These are phyloP conservation scores for Thunnus albacares DNA, from an alignment of 2,797 vertebrate genomes.

Conservation along the genomic window DNA sequence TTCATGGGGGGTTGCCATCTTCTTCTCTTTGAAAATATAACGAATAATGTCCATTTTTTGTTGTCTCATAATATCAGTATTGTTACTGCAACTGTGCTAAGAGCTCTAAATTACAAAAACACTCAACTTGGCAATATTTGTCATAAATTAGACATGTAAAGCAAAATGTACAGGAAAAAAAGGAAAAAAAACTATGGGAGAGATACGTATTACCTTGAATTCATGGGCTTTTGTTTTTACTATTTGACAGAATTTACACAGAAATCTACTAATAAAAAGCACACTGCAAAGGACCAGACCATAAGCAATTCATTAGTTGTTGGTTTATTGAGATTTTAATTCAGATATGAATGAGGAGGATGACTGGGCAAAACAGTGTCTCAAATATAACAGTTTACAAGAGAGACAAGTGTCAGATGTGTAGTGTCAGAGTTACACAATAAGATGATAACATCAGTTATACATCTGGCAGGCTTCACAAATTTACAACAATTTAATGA, in stretches of 20 bases:
- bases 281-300: too few relatives aligned
- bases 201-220: background rate
- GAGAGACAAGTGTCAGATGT: background rate
- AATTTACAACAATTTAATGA: too few relatives aligned
- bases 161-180: background rate
- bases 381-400: background rate
- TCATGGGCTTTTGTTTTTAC: background rate
- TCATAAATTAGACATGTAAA: background rate
- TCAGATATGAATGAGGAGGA: background rate
- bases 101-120: too few relatives aligned
- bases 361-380: background rate
- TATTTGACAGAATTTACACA: background rate
- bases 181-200: background rate
- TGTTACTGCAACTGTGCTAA: background rate
- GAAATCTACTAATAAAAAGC: background rate
- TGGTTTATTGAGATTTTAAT: background rate
- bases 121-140: too few relatives aligned
- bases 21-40: too few relatives aligned
- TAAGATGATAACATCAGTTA: background rate
- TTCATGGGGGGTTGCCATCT: background rate
- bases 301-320: background rate
- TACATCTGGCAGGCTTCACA: too few relatives aligned
- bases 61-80: background rate
- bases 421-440: background rate
- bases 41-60: background rate